Percentiles rank a stretch among this genome's conserved stretches.
phyloP scores from a whole-genome alignment of 2,113 vertebrate species.

The Hippocampus mohnikei region DNA sequence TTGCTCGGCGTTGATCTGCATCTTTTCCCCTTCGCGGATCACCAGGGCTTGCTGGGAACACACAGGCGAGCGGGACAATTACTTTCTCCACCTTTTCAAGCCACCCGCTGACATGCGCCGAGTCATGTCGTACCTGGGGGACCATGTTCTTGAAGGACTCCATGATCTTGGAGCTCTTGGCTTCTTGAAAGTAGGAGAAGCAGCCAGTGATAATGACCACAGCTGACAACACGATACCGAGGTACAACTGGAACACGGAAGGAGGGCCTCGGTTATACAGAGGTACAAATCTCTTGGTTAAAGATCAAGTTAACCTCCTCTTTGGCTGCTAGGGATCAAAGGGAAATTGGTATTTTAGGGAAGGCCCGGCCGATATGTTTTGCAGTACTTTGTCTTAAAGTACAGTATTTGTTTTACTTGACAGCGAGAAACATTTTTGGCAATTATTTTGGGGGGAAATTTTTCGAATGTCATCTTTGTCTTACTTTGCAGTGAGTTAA shows the following conservation, averaged over 20 bases:
- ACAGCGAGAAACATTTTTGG: no score
- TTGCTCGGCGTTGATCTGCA: constrained; percentile 88
- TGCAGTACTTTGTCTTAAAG: no score
- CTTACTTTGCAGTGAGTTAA: no score
- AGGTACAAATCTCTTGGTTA: no score
- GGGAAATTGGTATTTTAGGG: no score
- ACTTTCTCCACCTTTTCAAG: background rate
- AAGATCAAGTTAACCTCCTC: no score
- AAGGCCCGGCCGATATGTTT: no score
- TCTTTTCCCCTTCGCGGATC: constrained; percentile 90
- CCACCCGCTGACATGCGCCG: background rate
- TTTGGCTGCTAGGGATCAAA: no score
- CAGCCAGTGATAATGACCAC: constrained; percentile 90
- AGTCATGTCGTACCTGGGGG: constrained; percentile 74
- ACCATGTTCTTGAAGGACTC: constrained; percentile 96
- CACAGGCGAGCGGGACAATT: background rate
- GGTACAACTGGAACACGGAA: constrained; percentile 72
- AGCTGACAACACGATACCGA: constrained; percentile 85
- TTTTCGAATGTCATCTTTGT: no score
- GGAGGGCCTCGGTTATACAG: background rate
- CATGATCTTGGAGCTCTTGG: constrained; percentile 94
- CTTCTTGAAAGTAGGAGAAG: constrained; percentile 93
- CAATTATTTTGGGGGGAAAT: no score
- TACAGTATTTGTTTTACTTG: no score
- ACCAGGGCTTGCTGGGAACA: constrained; percentile 83